A percentile compares a stretch with the other conserved stretches of the same genome.
These are phyloP conservation scores for Plutella xylostella DNA, from an alignment of 2,888 invertebrate genomes.

Conservation along the genomic window DNA sequence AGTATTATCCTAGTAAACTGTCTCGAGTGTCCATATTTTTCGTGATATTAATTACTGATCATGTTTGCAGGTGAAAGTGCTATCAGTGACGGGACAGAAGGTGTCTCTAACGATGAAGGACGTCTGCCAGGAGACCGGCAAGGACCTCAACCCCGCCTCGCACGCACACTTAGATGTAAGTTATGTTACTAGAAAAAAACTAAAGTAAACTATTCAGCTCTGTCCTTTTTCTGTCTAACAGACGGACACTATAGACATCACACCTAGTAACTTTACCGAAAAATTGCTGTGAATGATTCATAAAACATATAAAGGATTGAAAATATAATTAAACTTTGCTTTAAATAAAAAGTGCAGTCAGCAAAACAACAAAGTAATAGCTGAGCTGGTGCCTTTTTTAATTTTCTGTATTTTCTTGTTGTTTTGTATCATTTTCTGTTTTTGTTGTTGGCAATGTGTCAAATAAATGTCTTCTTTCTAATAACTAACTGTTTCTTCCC, in stretches of 20 bases:
- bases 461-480: too few species aligned
- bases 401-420: not conserved
- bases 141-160: slow-evolving; percentile 91
- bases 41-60: not conserved
- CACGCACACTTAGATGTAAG: slow-evolving; percentile 74
- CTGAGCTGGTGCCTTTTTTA: not conserved
- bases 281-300: too few species aligned
- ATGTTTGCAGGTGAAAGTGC: slow-evolving; percentile 78
- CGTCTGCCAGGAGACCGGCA: slow-evolving; percentile 94
- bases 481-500: not conserved
- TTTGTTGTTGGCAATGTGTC: not conserved
- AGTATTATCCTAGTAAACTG: too few species aligned
- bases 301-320: too few species aligned
- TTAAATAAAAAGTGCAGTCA: too few species aligned
- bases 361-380: not conserved
- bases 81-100: slow-evolving; percentile 94
- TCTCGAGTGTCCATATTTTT: too few species aligned
- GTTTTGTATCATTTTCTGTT: not conserved
- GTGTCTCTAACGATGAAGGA: slow-evolving; percentile 98
- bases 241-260: too few species aligned
- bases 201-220: not conserved
- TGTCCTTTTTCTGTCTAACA: too few species aligned
- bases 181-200: not conserved
- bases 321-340: too few species aligned
- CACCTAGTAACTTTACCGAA: too few species aligned